Base-by-base conservation (phyloP, 2,888 invertebrate species). In the Tholera decimalis region DNA sequence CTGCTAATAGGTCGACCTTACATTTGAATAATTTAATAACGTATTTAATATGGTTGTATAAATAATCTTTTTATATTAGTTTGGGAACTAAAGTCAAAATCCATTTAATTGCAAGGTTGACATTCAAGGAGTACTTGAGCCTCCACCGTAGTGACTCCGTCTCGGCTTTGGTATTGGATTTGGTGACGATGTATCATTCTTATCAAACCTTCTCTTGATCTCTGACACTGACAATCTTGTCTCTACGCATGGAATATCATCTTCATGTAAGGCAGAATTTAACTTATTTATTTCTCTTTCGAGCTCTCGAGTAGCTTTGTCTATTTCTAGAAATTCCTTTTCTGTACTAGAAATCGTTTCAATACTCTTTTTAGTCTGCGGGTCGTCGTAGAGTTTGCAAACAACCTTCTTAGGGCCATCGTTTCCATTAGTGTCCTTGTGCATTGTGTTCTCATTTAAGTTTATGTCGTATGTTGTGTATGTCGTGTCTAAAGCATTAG, bases 151-250 rank as follows among this genome's bases (percentile, higher is more conserved):
- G 71, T 94, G 92, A 84, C 96, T 96, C 83, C 96, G 91, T 81
- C 96, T 93, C 2, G 96, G 96, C 86, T 96, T 96, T 83, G 96
- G 96, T 87, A 96, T 94, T 3, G 96, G 96, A 89, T 96, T 96
- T 61, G 96, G 96, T 51, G 94, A 93, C n/a, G 91, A 91, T 47
- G 84, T 87, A 53, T 95, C 95, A 30, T 89, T 94, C 69, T 93
- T 95, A 53, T 96, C 96, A 82, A 96, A 96, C 76, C 95, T 94
- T 65, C 92, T 90, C 78, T 95, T 96, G 56, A 96, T 96, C 65
- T 95, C 95, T 11, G 93, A 92, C 20, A 95, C 93, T 0, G 93
- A 93, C 41, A 92, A 81, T 44, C 93, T 85, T 46, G 87, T 82
- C 15, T 88, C 92, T 24, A 88, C 83, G 28, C 88, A 73, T 37